Base-by-base conservation (phyloP, 2,888 invertebrate genomes). In the Tetranychus truncatus region DNA sequence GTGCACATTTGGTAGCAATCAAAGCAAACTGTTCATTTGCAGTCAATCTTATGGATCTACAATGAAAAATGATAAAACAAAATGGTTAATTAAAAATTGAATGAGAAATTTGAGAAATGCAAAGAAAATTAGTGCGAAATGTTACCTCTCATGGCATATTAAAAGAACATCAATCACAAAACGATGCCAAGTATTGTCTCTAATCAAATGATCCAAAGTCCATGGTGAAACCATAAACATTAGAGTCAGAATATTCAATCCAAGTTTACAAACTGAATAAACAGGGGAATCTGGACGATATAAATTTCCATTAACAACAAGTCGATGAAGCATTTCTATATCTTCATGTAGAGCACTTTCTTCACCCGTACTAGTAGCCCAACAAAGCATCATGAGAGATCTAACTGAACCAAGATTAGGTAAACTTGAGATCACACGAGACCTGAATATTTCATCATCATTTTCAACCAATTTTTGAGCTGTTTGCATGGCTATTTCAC, bases 231-330 rank as follows among this genome's bases (percentile, higher is more conserved):
- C 84, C 73, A 93, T 91, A 82, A 95, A 87, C 78, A 91, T 90
- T 78, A 95, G 88, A 74, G 93, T 92, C 77, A 96, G 85, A 77
- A 94, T 89, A 84, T 96, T 95, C 82, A 96, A 85, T 73, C 94
- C 92, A 84, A 95, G 95, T 80, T 92, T 90, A 80, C 92, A 92
- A 73, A 73, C 71, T 71, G 44, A 71, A 73, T 76, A 78, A 74
- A 76, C 73, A 71, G 45, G n/a, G 15, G 72, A 45, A 15, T 72
- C 45, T 24, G 72, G 34, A 24, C 34, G 69, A 72, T 72, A 18
- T n/a, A 34, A 44, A n/a, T 45, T 45, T 45, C 45, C n/a, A n/a
- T 24, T 34, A 9, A 45, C 78, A 11, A 79, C 88, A 75, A 88
- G 83, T 46, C 86, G 84, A 80, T 89, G 89, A 66, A 90, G 84